Evolutionary conservation across 2,113 vertebrate genomes (phyloP).

Genomic region (Calyptommatus sinebrachiatus): DNA sequence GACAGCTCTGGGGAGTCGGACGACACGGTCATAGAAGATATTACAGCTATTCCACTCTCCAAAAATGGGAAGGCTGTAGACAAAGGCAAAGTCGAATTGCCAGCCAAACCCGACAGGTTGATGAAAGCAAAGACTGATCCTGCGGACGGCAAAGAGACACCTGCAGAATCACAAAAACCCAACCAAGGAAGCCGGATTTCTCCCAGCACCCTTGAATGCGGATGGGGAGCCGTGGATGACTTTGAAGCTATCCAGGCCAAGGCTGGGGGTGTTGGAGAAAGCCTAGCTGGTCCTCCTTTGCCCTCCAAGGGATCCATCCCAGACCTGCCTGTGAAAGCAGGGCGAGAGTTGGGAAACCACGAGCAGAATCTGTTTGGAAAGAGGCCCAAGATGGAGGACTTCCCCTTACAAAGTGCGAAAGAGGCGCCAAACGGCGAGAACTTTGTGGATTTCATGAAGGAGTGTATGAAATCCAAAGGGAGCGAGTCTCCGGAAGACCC

Average conservation of each 20-base stretch:
- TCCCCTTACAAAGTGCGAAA: not conserved
- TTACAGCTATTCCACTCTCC: slow-evolving; percentile 17
- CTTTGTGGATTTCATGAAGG: slow-evolving; percentile 80
- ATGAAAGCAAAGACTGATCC: slow-evolving; percentile 25
- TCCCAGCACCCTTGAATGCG: slow-evolving; percentile 13
- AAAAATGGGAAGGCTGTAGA: slow-evolving; percentile 2
- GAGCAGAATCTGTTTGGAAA: slow-evolving; percentile 17
- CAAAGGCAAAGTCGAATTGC: not conserved
- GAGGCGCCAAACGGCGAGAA: slow-evolving; percentile 62
- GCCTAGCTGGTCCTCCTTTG: not conserved
- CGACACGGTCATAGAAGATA: slow-evolving; percentile 87
- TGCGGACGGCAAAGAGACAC: not conserved
- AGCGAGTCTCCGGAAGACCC: slow-evolving; percentile 64
- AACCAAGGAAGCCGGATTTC: not conserved
- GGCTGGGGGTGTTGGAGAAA: not conserved
- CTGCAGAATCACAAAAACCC: not conserved
- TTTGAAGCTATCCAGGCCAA: slow-evolving; percentile 16
- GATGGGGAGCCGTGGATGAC: not conserved
- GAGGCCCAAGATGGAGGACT: not conserved
- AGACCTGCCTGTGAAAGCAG: not conserved
- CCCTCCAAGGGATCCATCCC: not conserved
- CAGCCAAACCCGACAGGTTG: slow-evolving; percentile 15
- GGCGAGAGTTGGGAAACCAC: not conserved
- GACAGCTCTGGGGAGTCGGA: slow-evolving; percentile 89
- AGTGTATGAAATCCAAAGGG: slow-evolving; percentile 72